A percentile compares a stretch with the other conserved stretches of the same genome.
These are phyloP conservation scores for Eupithecia centaureata DNA, from an alignment of 2,888 invertebrate genomes.

Conservation along the genomic window DNA sequence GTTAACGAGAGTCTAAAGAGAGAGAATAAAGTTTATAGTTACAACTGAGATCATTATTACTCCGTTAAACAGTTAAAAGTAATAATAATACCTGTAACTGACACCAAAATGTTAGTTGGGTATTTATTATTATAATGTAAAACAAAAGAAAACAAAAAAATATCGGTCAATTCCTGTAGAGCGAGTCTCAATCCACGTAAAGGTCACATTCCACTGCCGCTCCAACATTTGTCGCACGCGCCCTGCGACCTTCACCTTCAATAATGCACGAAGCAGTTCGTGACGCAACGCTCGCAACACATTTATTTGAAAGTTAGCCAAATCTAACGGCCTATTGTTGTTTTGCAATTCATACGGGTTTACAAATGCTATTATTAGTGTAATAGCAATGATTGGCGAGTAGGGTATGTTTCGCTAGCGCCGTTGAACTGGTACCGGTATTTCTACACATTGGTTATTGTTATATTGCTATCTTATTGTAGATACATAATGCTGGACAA, in stretches of 20 bases:
- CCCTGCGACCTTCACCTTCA: conserved; percentile 32
- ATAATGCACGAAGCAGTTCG: conserved; percentile 11
- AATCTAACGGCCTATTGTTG: conserved; percentile 32
- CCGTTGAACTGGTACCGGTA: not conserved
- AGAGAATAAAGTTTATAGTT: too few relatives aligned
- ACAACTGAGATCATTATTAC: too few relatives aligned
- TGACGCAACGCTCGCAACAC: conserved; percentile 18
- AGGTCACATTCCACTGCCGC: conserved; percentile 20
- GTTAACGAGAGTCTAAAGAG: too few relatives aligned
- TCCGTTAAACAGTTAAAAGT: too few relatives aligned
- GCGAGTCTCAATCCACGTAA: conserved; percentile 7
- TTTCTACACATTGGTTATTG: conserved; percentile 1
- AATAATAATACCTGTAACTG: too few relatives aligned
- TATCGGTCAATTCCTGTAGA: conserved; percentile 7
- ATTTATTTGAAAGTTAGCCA: conserved; percentile 34
- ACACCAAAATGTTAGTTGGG: too few relatives aligned
- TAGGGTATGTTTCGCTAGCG: not conserved
- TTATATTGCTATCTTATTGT: too few relatives aligned
- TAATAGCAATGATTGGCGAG: conserved; percentile 18
- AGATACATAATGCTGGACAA: too few relatives aligned
- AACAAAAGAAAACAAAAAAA: conserved; percentile 1
- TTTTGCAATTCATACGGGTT: conserved; percentile 25
- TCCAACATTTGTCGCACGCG: not conserved
- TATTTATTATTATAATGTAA: too few relatives aligned
- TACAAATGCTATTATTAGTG: conserved; percentile 25